A percentile compares a stretch with the other conserved stretches of the same genome.
phyloP scores from a whole-genome alignment of 2,888 invertebrate species.

The Cordilura impudica region DNA sequence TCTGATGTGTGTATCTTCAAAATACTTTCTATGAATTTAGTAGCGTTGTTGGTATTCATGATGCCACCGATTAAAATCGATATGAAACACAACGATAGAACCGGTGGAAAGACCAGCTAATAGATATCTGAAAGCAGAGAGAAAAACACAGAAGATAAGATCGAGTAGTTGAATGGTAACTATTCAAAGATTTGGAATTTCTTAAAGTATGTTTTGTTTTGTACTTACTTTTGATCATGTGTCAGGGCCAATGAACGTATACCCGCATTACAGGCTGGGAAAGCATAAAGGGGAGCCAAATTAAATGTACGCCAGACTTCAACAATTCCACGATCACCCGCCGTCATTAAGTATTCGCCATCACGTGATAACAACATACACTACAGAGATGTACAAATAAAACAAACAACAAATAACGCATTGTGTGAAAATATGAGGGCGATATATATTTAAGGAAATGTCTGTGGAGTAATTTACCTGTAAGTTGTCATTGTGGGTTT shows the following conservation, averaged over 20 bases:
- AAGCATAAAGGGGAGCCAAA: slow-evolving; percentile 97
- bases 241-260: slow-evolving; percentile 96
- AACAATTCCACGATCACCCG: slow-evolving; percentile 97
- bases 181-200: too few relatives aligned
- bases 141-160: too few relatives aligned
- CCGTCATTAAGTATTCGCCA: slow-evolving; percentile 99
- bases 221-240: slow-evolving; percentile 97
- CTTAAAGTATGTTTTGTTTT: not conserved
- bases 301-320: slow-evolving; percentile 99
- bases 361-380: slow-evolving; percentile 96
- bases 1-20: not conserved
- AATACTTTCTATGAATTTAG: slow-evolving; percentile 77
- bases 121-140: slow-evolving; percentile 87
- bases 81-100: slow-evolving; percentile 98
- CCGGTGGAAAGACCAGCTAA: slow-evolving; percentile 98
- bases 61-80: slow-evolving; percentile 99
- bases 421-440: too few relatives aligned
- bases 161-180: too few relatives aligned
- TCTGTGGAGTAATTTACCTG: slow-evolving; percentile 82
- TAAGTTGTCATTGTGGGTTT: slow-evolving; percentile 96
- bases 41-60: slow-evolving; percentile 97
- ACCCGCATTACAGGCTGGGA: slow-evolving; percentile 97
- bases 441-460: too few relatives aligned
- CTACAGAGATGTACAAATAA: slow-evolving; percentile 79
- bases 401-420: too few relatives aligned